Conservation (phyloP, 2,888 invertebrate genomes). For the Escarpia spicata region DNA sequence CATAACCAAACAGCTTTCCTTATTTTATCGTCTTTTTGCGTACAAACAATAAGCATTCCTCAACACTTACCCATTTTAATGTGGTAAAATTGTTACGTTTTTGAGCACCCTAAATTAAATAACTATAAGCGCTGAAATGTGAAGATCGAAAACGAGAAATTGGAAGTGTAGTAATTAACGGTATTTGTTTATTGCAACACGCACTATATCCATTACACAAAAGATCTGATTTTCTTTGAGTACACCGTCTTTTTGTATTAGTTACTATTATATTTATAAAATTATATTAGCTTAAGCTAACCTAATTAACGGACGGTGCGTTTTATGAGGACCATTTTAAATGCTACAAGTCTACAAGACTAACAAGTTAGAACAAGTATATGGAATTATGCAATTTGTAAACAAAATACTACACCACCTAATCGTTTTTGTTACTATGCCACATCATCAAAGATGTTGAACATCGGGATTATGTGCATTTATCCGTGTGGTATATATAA, state of each 20-base stretch:
- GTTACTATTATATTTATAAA: too few species aligned
- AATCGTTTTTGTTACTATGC: not conserved
- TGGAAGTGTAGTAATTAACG: not conserved
- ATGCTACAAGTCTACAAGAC: not conserved
- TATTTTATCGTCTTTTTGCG: not conserved
- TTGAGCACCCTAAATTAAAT: not conserved
- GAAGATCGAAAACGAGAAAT: not conserved
- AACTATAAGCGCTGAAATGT: not conserved
- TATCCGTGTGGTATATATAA: not conserved
- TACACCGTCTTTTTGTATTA: too few species aligned
- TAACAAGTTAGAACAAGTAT: not conserved
- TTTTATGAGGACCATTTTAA: not conserved
- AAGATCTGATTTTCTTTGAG: too few species aligned
- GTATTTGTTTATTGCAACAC: not conserved
- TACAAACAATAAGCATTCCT: not conserved
- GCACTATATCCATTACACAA: too few species aligned
- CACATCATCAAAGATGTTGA: not conserved
- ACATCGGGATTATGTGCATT: not conserved
- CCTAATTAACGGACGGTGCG: too few species aligned
- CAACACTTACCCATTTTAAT: not conserved
- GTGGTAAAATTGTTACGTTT: not conserved
- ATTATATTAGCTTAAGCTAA: too few species aligned
- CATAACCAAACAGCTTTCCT: not conserved
- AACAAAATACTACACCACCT: not conserved
- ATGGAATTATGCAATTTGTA: not conserved